Percentiles rank a stretch among this genome's conserved stretches.
phyloP scores from a whole-genome alignment of 1,140 invertebrate genomes.

The Dufourea novaeangliae region DNA sequence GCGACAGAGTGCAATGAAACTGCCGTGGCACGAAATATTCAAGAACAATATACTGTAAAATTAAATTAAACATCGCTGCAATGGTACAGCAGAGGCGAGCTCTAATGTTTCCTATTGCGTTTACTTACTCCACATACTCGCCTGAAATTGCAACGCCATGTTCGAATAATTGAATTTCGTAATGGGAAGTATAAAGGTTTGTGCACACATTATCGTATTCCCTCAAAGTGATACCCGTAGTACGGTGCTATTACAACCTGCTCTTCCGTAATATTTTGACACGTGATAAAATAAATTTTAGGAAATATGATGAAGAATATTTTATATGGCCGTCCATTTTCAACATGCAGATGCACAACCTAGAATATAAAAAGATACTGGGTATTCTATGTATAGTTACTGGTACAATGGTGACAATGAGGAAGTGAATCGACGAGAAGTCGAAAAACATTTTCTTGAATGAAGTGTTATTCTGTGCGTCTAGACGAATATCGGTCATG shows the following conservation, averaged over 20 bases:
- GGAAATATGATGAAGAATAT: no score
- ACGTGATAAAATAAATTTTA: no score
- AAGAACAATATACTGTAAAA: constrained; percentile 5
- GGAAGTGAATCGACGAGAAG: no score
- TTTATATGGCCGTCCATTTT: no score
- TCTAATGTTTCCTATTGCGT: constrained; percentile 22
- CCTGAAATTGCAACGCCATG: constrained; percentile 12
- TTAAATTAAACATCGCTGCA: constrained; percentile 30
- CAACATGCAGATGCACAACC: no score
- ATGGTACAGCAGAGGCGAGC: background rate
- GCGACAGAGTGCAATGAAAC: background rate
- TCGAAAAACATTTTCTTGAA: no score
- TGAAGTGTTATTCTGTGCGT: no score
- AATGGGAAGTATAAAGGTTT: background rate
- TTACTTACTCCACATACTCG: constrained; percentile 31
- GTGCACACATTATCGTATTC: background rate
- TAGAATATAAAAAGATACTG: no score
- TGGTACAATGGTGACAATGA: no score
- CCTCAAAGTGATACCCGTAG: background rate
- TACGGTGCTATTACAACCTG: background rate
- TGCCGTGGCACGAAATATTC: background rate
- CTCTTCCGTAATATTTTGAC: no score
- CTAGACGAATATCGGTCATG: no score
- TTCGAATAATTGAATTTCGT: constrained; percentile 27
- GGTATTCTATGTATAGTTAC: no score